phyloP scores from a whole-genome alignment of 2,113 vertebrate species.

The Toxotes jaculatrix region DNA sequence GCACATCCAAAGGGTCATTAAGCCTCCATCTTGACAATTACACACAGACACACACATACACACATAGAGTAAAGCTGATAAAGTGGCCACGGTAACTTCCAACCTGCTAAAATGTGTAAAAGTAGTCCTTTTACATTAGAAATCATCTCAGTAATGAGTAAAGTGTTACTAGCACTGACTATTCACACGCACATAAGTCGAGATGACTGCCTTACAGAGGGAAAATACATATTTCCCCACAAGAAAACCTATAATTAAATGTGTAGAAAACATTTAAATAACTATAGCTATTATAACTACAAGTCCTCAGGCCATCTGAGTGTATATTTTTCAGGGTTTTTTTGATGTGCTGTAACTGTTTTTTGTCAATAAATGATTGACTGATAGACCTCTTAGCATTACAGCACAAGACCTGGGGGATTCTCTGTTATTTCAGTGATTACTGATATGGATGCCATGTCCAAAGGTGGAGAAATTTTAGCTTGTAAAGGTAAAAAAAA shows the following conservation, averaged over 20 bases:
- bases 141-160: conserved; percentile 7
- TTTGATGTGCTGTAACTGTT: not conserved
- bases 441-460: not conserved
- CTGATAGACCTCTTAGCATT: not conserved
- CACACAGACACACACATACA: conserved; percentile 36
- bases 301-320: not conserved
- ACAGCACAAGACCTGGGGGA: not conserved
- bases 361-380: conserved; percentile 8
- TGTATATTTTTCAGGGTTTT: not conserved
- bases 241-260: not conserved
- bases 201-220: not conserved
- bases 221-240: not conserved
- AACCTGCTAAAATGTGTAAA: conserved; percentile 46
- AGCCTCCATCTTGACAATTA: conserved; percentile 76
- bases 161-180: conserved; percentile 3
- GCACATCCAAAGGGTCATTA: conserved; percentile 86
- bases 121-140: conserved; percentile 15
- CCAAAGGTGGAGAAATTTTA: not conserved
- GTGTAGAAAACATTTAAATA: not conserved
- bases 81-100: conserved; percentile 35
- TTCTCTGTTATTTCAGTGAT: conserved; percentile 23
- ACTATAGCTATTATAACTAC: not conserved
- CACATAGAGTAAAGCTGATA: conserved; percentile 38
- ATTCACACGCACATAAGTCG: not conserved
- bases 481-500: not conserved